Evolutionary conservation across 2,797 vertebrate genomes (phyloP), one percentile per base, ranked within the genome.

Genomic region (Mus spretus): DNA sequence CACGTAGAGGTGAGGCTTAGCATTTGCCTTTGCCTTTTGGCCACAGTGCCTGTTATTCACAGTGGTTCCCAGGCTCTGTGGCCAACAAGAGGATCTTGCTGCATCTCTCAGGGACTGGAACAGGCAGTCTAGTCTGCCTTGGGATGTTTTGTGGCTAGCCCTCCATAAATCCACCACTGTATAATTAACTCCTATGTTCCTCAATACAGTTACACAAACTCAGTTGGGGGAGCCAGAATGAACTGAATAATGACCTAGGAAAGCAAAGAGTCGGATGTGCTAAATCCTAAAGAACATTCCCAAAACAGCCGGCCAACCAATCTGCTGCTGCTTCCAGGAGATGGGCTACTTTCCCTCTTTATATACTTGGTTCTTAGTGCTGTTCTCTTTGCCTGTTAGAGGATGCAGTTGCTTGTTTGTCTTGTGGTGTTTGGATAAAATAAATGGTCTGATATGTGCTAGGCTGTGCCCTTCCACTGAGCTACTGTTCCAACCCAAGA

Each of bases 151-250:
- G 96, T 91, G 97, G 97, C 79, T 97, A 77, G 88, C 28, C 50
- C 94, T 94, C 84, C 72, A 81, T 82, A 92, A 96, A 95, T 26
- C 67, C 89, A 91, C 89, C 94, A 92, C 95, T 92, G 92, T 95
- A 78, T 94, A 97, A 97, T 97, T 95, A 96, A 93, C 91, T 95
- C 83, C 86, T 81, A n/a, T 83, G 59, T 44, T 78, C 87, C 83
- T 94, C 93, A 53, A 37, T 44, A 37, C 24, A 81, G 90, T 97
- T 94, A 86, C 7, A 67, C 87, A 96, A 93, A 85, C 93, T 89
- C 96, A 89, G 88, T 92, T 92, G 85, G 37, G 63, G 89, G 81
- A 85, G 74, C 92, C 88, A 65, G 12, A 74, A 72, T 50, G 47
- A n/a, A n/a, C 53, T 72, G 86, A 94, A 83, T 79, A 85, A 82